Base-by-base conservation (phyloP, 2,113 vertebrate genomes). In the Probosciger aterrimus region DNA sequence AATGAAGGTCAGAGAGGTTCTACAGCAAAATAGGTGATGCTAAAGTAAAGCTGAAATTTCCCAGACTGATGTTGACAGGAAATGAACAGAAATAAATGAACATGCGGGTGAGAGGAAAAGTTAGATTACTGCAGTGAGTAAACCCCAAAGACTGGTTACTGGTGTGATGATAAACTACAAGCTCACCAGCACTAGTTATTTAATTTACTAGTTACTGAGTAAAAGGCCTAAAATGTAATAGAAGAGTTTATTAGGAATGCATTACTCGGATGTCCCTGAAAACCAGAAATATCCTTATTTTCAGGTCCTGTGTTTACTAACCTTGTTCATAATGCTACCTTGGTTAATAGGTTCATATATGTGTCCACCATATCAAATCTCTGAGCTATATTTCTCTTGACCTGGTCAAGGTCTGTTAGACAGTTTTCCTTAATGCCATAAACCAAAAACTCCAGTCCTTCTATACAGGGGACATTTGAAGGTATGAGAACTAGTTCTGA, bases 111-210 rank as follows among this genome's bases (percentile, higher is more conserved):
- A 79, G 39, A 57, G 31, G 27, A 65, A 88, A 87, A 71, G 41
- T 11, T 75, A 76, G 79, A 35, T 69, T 63, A 52, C 18, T 53
- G 15, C n/a, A 78, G 19, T 25, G n/a, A 92, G 31, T 8, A 70
- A 46, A 81, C 74, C 31, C 49, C 86, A 33, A 49, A 81, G 55
- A 77, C 49, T 5, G 35, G 7, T 84, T 67, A 30, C 24, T 49
- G 22, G 20, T 69, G 27, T 53, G 31, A 43, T 33, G 44, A 59
- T 17, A 52, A 28, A 19, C 75, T n/a, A 47, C 10, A 50, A 57
- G 11, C 16, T 76, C 35, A 88, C 17, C 0, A 0, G 27, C 11
- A n/a, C 35, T n/a, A n/a, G n/a, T n/a, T n/a, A n/a, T 69, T 87
- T 18, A 50, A 76, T 73, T 69, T 85, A 10, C 31, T 43, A 35